Evolutionary conservation across 2,797 vertebrate species (phyloP).

Genomic region (Hyperoplus immaculatus): DNA sequence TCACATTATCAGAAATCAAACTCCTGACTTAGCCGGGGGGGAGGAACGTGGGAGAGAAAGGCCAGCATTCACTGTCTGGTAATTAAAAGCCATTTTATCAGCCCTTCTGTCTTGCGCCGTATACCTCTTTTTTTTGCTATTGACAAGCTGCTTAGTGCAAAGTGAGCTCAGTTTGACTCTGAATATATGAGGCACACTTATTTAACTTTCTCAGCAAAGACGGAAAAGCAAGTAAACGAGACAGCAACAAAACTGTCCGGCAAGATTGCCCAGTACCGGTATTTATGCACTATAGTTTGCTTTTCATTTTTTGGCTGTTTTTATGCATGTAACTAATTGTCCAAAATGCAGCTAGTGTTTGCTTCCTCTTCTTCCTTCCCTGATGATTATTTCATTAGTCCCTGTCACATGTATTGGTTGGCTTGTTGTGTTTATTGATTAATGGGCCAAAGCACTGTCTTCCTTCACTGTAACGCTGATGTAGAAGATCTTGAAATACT

Average conservation of each 20-base stretch:
- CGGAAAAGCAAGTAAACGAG: slow-evolving; percentile 69
- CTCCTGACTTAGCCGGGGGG: slow-evolving; percentile 84
- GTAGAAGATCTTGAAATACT: slow-evolving; percentile 67
- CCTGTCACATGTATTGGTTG: slow-evolving; percentile 59
- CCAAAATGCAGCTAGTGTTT: slow-evolving; percentile 16
- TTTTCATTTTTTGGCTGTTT: slow-evolving; percentile 28
- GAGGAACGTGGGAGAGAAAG: slow-evolving; percentile 78
- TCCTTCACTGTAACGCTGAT: slow-evolving; percentile 66
- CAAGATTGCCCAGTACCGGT: slow-evolving; percentile 31
- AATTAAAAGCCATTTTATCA: slow-evolving; percentile 98
- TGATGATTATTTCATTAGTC: slow-evolving; percentile 70
- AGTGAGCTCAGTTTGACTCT: slow-evolving; percentile 90
- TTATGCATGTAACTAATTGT: slow-evolving; percentile 15
- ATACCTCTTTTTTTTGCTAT: slow-evolving; percentile 85
- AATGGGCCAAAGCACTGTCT: slow-evolving; percentile 56
- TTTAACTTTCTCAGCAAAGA: slow-evolving; percentile 88
- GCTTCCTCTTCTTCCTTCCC: slow-evolving; percentile 21
- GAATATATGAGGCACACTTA: slow-evolving; percentile 90
- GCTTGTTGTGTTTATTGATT: slow-evolving; percentile 72
- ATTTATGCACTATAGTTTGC: slow-evolving; percentile 32
- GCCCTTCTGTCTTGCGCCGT: slow-evolving; percentile 73
- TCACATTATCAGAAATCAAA: slow-evolving; percentile 98
- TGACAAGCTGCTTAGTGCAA: slow-evolving; percentile 87
- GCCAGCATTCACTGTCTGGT: slow-evolving; percentile 90
- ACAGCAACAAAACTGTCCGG: slow-evolving; percentile 45